Evolutionary conservation across 92 coral and sea anemone species (phyloP), one percentile per base, ranked within the genome.

Genomic region (Phenganax subtilis): DNA sequence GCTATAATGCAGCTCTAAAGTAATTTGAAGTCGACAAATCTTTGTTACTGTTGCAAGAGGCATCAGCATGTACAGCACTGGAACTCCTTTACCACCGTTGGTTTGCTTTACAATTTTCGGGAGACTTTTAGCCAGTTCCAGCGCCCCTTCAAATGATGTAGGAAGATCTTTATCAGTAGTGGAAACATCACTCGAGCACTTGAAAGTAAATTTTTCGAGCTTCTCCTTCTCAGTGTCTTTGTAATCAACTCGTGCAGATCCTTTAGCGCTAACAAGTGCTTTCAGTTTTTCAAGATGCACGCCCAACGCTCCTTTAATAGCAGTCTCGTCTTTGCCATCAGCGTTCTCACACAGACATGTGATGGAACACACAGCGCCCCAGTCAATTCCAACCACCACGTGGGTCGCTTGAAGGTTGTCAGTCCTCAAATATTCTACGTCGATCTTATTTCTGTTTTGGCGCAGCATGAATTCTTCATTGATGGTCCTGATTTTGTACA

Each of bases 341-440:
- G 25, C 7, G 67, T 12, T 61, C 67, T 61, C 67, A 61, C 25
- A 61, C 67, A 15, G 67, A 61, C 67, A 61, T 14, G 67, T 61
- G 67, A 61, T 61, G 8, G 67, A 61, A 61, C 67, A 61, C 27
- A 61, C 67, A 61, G 67, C 67, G 67, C 67, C 67, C 67, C 67
- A 61, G 67, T 61, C 67, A 6, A 61, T 61, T 14, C 67, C 67
- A 61, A 61, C 25, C 8, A 61, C 67, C 25, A 61, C 67, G 67
- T 61, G 67, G 27, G 67, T 61, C 27, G 67, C 67, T 2, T 14
- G 67, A 61, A 61, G 67, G 28, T 61, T 28, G 8, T 61, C 67
- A 61, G 67, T 28, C 7, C 14, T 61, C 67, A 61, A 17, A 61
- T 15, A 15, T 61, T 61, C 67, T 28, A 61, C 20, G 28, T 61